These are phyloP conservation scores for Pyralis farinalis DNA, from an alignment of 2,888 invertebrate genomes.

Conservation along the genomic window DNA sequence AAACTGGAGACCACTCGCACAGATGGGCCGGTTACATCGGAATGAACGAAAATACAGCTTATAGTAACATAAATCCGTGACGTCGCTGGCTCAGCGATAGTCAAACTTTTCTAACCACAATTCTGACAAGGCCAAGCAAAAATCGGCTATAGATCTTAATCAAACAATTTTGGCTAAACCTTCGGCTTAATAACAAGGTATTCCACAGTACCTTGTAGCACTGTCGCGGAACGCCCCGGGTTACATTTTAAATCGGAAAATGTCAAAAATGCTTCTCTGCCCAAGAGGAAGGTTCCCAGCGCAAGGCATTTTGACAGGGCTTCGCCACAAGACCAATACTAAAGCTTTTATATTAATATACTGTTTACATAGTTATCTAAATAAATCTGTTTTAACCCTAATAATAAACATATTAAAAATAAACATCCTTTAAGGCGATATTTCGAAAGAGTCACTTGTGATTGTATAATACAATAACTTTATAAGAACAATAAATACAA, in stretches of 20 bases:
- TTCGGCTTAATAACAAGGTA: no score
- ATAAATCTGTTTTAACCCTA: slow-evolving; percentile 13
- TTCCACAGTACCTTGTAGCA: no score
- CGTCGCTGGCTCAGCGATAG: not conserved
- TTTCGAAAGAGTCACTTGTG: slow-evolving; percentile 17
- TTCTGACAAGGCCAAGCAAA: no score
- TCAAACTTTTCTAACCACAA: not conserved
- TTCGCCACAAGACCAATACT: not conserved
- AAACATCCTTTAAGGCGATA: slow-evolving; percentile 26
- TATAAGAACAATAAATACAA: slow-evolving; percentile 1
- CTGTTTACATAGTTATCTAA: slow-evolving; percentile 4
- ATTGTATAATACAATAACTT: not conserved
- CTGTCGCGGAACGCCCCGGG: no score
- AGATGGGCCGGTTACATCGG: slow-evolving; percentile 31
- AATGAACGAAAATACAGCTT: slow-evolving; percentile 63
- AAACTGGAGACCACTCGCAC: not conserved
- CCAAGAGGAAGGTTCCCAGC: no score
- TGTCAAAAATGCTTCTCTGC: no score
- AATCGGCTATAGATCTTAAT: no score
- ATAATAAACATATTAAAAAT: slow-evolving; percentile 23
- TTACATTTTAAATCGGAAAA: no score
- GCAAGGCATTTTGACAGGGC: no score
- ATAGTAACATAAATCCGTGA: slow-evolving; percentile 24
- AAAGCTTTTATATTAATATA: slow-evolving; percentile 1
- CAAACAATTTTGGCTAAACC: no score